phyloP scores from a whole-genome alignment of 1,140 invertebrate species.

The Arion vulgaris region DNA sequence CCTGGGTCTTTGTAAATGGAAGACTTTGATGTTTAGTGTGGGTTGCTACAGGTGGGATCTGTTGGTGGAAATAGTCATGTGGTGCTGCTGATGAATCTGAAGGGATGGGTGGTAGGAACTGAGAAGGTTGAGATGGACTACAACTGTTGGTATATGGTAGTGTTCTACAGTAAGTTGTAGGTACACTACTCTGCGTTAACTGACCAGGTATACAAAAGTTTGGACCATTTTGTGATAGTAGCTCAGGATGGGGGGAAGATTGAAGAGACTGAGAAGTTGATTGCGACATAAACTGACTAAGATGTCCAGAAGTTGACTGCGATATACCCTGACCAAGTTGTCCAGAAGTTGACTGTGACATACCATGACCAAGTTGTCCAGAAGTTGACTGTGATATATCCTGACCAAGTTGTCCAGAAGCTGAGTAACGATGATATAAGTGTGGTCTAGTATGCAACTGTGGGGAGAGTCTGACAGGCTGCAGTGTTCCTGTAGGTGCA shows the following conservation, averaged over 20 bases:
- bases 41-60: not conserved
- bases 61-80: not conserved
- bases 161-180: not conserved
- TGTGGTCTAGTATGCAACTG: not conserved
- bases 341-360: not conserved
- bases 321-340: not conserved
- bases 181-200: not conserved
- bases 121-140: not conserved
- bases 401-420: not conserved
- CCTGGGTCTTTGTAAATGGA: not conserved
- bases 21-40: not conserved
- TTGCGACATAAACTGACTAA: not conserved
- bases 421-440: not conserved
- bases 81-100: not conserved
- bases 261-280: not conserved
- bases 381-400: not conserved
- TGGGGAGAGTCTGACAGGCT: not conserved
- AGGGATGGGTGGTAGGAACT: not conserved
- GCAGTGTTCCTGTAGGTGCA: constrained; percentile 18
- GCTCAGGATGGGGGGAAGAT: not conserved
- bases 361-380: not conserved
- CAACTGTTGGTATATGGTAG: not conserved
- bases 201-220: not conserved
- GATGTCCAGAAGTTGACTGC: not conserved
- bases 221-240: not conserved